Base-by-base conservation (phyloP, 1,140 invertebrate species). In the Holotrichia oblita region DNA sequence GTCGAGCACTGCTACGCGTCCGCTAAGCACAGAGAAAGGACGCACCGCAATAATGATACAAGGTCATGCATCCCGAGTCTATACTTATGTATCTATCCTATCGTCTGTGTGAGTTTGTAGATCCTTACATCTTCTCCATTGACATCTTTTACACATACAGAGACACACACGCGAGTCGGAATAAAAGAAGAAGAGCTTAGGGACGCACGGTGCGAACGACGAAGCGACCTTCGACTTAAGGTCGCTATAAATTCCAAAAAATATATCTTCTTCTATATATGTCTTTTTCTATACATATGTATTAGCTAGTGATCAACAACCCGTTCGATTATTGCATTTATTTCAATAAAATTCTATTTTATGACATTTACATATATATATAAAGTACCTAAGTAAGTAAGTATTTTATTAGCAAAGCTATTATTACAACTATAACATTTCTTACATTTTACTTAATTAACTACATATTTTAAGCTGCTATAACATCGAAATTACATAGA, bases 41-140 rank as follows among this genome's bases (percentile, higher is more conserved):
- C 61, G 61, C 61, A 22, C 61, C 61, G 22, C 22, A 22, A 22
- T 22, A 69, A 69, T 69, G 61, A 69, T 69, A 69, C 61, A 69
- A 69, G 61, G 61, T 69, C 61, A 69, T 69, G 27, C 61, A 69
- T 69, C 61, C 61, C 61, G 61, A 2, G 44, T 4, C 27, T 8
- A 2, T 10, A 6, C 61, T 8, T 69, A 20, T 34, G 22, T n/a
- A n/a, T n/a, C 27, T 69, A 34, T 34, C 24, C 61, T 34, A 69
- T 69, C 20, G 61, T 69, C 61, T 64, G 17, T 20, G 61, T 64
- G 9, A 64, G 22, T 69, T 48, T 69, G 61, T 20, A 69, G 27
- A 69, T 69, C 8, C 22, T 9, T 34, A 22, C 61, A 69, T 20
- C 61, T 69, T 69, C 8, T 27, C 22, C 61, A 69, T 27, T 69